Base-by-base conservation (phyloP, 2,797 vertebrate genomes). In the Sebastes trivittatus region DNA sequence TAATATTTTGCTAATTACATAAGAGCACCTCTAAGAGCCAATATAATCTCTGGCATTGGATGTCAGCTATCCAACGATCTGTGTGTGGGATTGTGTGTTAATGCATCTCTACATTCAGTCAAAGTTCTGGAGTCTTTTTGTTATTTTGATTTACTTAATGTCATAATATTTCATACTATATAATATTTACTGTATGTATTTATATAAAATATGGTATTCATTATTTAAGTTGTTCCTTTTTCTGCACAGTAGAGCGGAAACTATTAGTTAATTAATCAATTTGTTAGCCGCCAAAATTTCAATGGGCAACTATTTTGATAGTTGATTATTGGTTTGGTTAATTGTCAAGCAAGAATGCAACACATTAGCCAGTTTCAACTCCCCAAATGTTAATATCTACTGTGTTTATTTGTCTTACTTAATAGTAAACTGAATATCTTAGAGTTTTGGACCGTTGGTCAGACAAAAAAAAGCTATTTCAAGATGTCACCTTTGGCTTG, bases 1-100 rank as follows among this genome's bases (percentile, higher is more conserved):
- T 93, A 89, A 90, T 95, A 93, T 93, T 96, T 94, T 93, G 93
- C 89, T 58, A 93, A 96, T 96, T 96, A 94, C 95, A 95, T 96
- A 94, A 95, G 92, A 94, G 95, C 88, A 92, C 91, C 94, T 93
- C 94, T 91, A 93, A 30, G 93, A 89, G 88, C 93, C 94, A 95
- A 93, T 94, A 88, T 92, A 93, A 94, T 95, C 94, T 95, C 93
- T 82, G 82, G 90, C 89, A 90, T 91, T 90, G 86, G 87, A 94
- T 94, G 92, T 94, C 93, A 92, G 88, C 81, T 72, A 5, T 67
- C 10, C 18, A 36, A 38, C 42, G 1, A 16, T 32, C 46, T 49
- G 1, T 55, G 58, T 22, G 23, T 36, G 25, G 23, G 6, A 9
- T 46, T 58, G 30, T 75, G 32, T 13, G 7, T 62, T 22, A 6